Evolutionary conservation across 2,888 invertebrate genomes (phyloP), one percentile per base, ranked within the genome.

Genomic region (Argyra leucocephala): DNA sequence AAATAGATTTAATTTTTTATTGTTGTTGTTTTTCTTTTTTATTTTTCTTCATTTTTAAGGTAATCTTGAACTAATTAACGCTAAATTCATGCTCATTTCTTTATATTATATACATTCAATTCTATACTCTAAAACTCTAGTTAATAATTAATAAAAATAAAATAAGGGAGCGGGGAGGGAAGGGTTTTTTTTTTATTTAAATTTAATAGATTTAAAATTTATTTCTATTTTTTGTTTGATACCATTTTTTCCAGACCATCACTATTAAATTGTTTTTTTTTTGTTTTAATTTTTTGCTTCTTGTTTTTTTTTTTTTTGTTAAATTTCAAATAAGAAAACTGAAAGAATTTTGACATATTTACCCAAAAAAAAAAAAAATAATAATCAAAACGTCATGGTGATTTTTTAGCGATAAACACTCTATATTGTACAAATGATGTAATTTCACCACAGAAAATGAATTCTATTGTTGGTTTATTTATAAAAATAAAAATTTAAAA

Each of bases 1-100:
- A n/a, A n/a, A n/a, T n/a, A n/a, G n/a, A n/a, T n/a, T n/a, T n/a
- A n/a, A n/a, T n/a, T n/a, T n/a, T n/a, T n/a, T n/a, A n/a, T n/a
- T n/a, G n/a, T n/a, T n/a, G n/a, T n/a, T n/a, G n/a, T n/a, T n/a
- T n/a, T n/a, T n/a, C n/a, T n/a, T 6, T 26, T 26, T 26, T 26
- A 31, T 31, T 31, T 31, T 31, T 31, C n/a, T n/a, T n/a, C n/a
- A n/a, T n/a, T 26, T 48, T 48, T 48, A 12, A 48, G 48, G 9
- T 37, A 48, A 48, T 48, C 48, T 48, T 48, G 48, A 48, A 48
- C 48, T 48, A 48, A 48, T 48, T 48, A 48, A 48, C 48, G 18
- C 48, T 48, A 5, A 48, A 48, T 48, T 48, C 15, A 48, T 48
- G n/a, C 37, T 48, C 15, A 18, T 18, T 48, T 15, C n/a, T n/a